phyloP scores from a whole-genome alignment of 2,888 invertebrate species.

The Tipula helvola region DNA sequence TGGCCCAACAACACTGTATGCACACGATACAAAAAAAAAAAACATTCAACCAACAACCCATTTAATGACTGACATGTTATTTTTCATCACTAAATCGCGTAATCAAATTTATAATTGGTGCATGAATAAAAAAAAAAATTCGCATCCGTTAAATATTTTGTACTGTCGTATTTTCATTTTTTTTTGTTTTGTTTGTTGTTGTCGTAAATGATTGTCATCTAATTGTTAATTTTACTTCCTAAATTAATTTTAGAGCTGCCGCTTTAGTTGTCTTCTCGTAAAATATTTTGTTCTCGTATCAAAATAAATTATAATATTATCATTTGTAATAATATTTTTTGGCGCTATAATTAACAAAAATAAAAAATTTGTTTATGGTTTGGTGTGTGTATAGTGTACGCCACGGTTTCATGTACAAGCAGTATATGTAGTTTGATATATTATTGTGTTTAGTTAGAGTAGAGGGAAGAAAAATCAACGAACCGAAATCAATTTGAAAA shows the following conservation, averaged over 20 bases:
- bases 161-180: neutral
- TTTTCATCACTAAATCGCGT: neutral
- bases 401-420: neutral
- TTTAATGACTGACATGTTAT: neutral
- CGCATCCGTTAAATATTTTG: neutral
- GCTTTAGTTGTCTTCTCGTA: neutral
- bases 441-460: neutral
- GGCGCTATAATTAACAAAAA: neutral
- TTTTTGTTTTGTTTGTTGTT: neutral
- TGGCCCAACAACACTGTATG: neutral
- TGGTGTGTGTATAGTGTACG: neutral
- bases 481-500: neutral
- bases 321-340: neutral
- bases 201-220: neutral
- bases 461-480: neutral
- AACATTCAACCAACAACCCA: neutral
- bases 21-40: neutral
- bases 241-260: neutral
- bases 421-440: neutral
- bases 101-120: constrained; percentile 4
- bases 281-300: neutral
- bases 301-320: neutral
- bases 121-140: neutral
- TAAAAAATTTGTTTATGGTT: neutral
- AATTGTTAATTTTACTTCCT: constrained; percentile 4